Percentiles rank a stretch among this genome's conserved stretches.
phyloP scores from a whole-genome alignment of 2,113 vertebrate species.

The Pomatostomus ruficeps region DNA sequence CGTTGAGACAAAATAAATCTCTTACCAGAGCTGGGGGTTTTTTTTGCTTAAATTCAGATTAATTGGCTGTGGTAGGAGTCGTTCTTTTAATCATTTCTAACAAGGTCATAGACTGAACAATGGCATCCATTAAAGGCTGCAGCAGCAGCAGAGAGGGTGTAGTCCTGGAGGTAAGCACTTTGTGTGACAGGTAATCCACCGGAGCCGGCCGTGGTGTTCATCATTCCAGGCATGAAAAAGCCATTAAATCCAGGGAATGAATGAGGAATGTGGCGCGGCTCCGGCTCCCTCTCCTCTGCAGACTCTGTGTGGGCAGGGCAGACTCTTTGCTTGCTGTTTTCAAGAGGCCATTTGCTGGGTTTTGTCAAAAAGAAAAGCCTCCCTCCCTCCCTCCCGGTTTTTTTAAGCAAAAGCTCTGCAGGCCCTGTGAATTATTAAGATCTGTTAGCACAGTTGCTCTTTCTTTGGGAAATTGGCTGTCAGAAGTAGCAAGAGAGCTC shows the following conservation, averaged over 20 bases:
- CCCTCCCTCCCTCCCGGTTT: not conserved
- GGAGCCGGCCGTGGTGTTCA: not conserved
- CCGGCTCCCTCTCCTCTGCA: slow-evolving; percentile 13
- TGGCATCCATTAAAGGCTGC: not conserved
- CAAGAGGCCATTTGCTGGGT: slow-evolving; percentile 68
- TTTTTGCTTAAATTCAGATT: not conserved
- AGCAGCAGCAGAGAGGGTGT: not conserved
- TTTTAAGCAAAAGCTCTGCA: slow-evolving; percentile 32
- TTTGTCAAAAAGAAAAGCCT: slow-evolving; percentile 64
- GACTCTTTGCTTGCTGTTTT: slow-evolving; percentile 58
- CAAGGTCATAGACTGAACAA: not conserved
- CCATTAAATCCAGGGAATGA: not conserved
- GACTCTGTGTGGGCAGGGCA: slow-evolving; percentile 26
- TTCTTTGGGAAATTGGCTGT: slow-evolving; percentile 67
- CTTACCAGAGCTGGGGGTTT: not conserved
- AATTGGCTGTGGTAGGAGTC: not conserved
- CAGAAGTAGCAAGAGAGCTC: slow-evolving; percentile 56
- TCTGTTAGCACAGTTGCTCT: slow-evolving; percentile 68
- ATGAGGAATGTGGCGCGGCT: slow-evolving; percentile 31
- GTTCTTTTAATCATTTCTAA: not conserved
- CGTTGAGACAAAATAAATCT: not conserved
- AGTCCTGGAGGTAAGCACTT: slow-evolving; percentile 16
- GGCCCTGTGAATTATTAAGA: slow-evolving; percentile 67
- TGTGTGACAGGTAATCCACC: not conserved
- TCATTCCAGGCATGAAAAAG: slow-evolving; percentile 22